phyloP scores from a whole-genome alignment of 2,113 vertebrate species.

The Pithys albifrons region DNA sequence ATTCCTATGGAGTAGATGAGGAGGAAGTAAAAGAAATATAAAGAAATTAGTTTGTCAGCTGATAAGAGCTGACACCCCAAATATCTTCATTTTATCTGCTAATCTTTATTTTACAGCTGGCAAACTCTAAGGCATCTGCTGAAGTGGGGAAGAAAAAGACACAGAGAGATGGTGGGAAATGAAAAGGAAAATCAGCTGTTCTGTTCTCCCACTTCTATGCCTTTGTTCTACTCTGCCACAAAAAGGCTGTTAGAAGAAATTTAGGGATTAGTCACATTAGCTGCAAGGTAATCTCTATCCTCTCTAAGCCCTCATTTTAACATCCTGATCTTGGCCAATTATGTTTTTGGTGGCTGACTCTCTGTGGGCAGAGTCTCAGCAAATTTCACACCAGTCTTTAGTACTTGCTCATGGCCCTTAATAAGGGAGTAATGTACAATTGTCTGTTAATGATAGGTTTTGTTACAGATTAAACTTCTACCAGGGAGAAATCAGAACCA shows the following conservation, averaged over 20 bases:
- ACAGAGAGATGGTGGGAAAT: neutral
- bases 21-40: neutral
- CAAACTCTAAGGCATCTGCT: neutral
- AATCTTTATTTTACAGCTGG: neutral
- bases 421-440: neutral
- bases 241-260: neutral
- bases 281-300: neutral
- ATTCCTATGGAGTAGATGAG: neutral
- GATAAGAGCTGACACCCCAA: neutral
- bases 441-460: neutral
- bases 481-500: neutral
- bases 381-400: neutral
- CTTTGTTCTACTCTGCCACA: neutral
- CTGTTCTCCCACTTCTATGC: neutral
- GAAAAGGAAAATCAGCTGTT: neutral
- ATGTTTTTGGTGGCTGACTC: neutral
- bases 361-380: neutral
- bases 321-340: neutral
- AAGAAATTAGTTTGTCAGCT: neutral
- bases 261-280: neutral
- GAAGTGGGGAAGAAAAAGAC: neutral
- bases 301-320: neutral
- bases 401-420: neutral
- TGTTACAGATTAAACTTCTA: neutral
- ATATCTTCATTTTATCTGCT: neutral